Conservation (phyloP, 2,113 vertebrate genomes). For the Patagioenas fasciata region DNA sequence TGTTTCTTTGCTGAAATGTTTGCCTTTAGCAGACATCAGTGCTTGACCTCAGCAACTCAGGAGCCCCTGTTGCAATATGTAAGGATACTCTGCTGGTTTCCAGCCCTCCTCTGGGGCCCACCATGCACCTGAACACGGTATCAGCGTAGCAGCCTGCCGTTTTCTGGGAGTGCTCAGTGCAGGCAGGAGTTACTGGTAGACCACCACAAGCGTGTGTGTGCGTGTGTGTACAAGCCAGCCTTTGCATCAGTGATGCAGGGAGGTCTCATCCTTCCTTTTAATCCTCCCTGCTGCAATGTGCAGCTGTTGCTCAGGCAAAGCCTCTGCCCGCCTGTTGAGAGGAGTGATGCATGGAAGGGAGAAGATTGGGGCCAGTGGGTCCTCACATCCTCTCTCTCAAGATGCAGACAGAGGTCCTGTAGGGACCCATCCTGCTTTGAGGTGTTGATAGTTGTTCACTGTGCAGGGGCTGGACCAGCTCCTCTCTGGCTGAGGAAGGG, state of each 20-base stretch:
- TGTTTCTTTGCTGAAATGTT: background rate
- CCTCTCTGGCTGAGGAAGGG: background rate
- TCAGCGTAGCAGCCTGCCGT: background rate
- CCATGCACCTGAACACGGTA: background rate
- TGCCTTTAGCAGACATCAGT: background rate
- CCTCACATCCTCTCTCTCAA: background rate
- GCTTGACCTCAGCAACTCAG: background rate
- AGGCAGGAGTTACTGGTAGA: background rate
- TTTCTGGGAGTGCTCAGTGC: background rate
- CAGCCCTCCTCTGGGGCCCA: background rate
- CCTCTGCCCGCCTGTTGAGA: background rate
- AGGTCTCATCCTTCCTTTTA: background rate
- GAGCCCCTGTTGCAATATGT: background rate
- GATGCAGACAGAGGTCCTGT: background rate
- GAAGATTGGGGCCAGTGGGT: background rate
- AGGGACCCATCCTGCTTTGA: background rate
- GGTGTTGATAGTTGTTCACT: background rate
- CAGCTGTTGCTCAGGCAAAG: fast-evolving
- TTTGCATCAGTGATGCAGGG: background rate
- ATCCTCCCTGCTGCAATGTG: background rate
- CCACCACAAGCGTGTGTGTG: fast-evolving
- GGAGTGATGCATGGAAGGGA: background rate
- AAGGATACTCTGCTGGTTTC: background rate
- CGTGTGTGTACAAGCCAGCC: background rate
- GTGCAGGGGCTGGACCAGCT: background rate